Evolutionary conservation across 2,113 vertebrate species (phyloP), one percentile per base, ranked within the genome.

Genomic region (Peucedramus taeniatus): DNA sequence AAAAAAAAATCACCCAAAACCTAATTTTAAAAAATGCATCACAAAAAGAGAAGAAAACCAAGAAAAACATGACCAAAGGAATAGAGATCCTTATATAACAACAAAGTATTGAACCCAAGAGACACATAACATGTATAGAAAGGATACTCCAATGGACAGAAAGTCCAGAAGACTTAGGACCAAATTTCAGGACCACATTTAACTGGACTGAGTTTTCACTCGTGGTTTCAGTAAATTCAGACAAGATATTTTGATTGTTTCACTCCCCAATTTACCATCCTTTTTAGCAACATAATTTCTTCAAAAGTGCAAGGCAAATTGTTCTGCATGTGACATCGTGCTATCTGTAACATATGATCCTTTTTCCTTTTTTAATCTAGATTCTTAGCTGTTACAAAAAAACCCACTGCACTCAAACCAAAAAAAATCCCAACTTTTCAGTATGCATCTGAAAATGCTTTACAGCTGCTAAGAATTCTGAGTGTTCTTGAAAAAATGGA

Each of bases 321-420:
- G 9, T n/a, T 79, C 37, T 51, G 13, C 24, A 20, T 10, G 6
- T n/a, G 15, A 8, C 13, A 53, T 4, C n/a, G 15, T 23, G 24
- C 8, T 90, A 47, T 27, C 24, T 37, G 35, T 18, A 86, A 68
- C 33, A 66, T 7, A 57, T 0, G 0, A 45, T 49, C 11, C 3
- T 64, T 66, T 47, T 18, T 63, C 3, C 60, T 66, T 47, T 18
- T 63, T 39, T 13, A 66, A 15, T 45, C n/a, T 51, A 50, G 33
- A 71, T 37, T 19, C 26, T 14, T 30, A 75, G 30, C 28, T 56
- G 35, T 14, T 54, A 37, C n/a, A 7, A 59, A 81, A 31, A 77
- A 83, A 19, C 7, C 2, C n/a, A 53, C 6, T 22, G 6, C 13
- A 60, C 7, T 61, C 17, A 20, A 63, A 66, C 5, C 22, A 72